Base-by-base conservation (phyloP, 2,113 vertebrate species). In the Zapus hudsonius region DNA sequence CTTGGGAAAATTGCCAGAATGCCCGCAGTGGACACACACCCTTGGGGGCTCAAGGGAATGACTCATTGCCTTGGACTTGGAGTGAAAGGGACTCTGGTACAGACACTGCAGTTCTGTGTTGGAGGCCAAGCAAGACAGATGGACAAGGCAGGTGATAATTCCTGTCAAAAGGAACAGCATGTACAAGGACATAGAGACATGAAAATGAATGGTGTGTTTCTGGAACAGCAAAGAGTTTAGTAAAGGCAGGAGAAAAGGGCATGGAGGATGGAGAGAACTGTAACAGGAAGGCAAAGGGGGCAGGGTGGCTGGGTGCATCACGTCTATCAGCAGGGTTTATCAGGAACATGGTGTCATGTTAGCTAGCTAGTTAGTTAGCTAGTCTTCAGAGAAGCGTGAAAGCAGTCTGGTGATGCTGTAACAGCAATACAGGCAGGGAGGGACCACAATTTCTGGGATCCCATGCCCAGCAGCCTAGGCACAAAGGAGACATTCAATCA, bases 111-210 rank as follows among this genome's bases (percentile, higher is more conserved):
- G 84, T 31, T 75, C 44, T 5, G 44, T 59, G 31, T 61, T 59
- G 64, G 63, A 93, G 29, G 90, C 27, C 38, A 84, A 42, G 61
- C 15, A 63, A 73, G 82, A 57, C 55, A 79, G 64, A 72, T 75
- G 84, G 38, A 91, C 36, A 78, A 73, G 44, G 75, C 47, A 44
- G 67, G 82, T 9, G 64, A 23, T 44, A 47, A 96, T 79, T 69
- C 79, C 23, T 72, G 86, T 40, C 42, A 52, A 47, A 63, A 20
- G 27, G 74, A 70, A 95, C 74, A 88, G 61, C 40, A 57, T 40
- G 91, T 70, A 66, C 67, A 78, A 40, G 88, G 59, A 29, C 76
- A 29, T 1, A 64, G 92, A 27, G 61, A 70, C 31, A 8, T 36
- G 66, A 74, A 55, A 55, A 17, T 9, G 17, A 29, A 72, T 4